These are phyloP conservation scores for Enteromius anoplus DNA, from an alignment of 2,797 vertebrate genomes.

Conservation along the genomic window DNA sequence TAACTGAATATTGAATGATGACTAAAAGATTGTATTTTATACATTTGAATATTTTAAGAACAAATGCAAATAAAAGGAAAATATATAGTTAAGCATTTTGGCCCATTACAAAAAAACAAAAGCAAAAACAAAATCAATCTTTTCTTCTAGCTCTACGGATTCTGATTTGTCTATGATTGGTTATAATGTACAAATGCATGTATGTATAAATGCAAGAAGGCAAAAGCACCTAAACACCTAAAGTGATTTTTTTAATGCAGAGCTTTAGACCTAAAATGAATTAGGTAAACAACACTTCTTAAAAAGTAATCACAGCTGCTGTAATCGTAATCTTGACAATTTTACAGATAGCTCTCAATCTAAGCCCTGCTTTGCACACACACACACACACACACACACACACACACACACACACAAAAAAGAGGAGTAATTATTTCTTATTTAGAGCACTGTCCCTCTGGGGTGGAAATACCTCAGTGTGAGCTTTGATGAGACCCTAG, in stretches of 20 bases:
- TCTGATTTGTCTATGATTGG: neutral
- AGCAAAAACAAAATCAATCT: neutral
- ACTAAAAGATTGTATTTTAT: neutral
- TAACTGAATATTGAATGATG: neutral
- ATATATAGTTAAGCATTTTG: neutral
- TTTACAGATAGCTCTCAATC: neutral
- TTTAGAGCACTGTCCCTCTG: constrained; percentile 57
- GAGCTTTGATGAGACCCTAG: constrained; percentile 58
- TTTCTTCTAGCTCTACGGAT: neutral
- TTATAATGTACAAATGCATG: neutral
- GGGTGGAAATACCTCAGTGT: constrained; percentile 53
- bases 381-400: no score
- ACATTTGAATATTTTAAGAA: neutral
- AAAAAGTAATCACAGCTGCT: neutral
- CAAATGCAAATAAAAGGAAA: neutral
- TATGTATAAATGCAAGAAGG: neutral
- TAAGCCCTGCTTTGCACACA: neutral
- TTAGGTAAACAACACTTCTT: constrained; percentile 7
- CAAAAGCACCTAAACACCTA: neutral
- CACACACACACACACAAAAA: constrained; percentile 60
- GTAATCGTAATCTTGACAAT: neutral
- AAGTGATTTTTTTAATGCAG: neutral
- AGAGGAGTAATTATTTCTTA: constrained; percentile 64
- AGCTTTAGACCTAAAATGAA: neutral
- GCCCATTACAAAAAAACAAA: neutral